These are phyloP conservation scores for Listrodromus nycthemerus DNA, from an alignment of 2,888 invertebrate species.

Conservation along the genomic window DNA sequence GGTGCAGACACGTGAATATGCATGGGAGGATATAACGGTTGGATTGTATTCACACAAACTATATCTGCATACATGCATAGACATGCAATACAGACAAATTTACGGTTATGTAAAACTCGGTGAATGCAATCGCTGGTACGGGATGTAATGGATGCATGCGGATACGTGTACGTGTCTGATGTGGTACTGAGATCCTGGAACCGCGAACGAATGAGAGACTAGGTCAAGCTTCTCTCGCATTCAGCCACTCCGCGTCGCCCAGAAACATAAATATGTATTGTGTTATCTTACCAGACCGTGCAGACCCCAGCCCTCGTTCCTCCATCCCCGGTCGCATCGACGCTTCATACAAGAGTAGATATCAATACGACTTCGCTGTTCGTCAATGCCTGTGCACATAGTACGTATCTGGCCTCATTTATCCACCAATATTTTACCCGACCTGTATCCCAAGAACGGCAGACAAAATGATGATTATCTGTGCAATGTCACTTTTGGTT, in stretches of 20 bases:
- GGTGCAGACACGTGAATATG: conserved; percentile 61
- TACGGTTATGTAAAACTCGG: conserved; percentile 61
- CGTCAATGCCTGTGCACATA: not conserved
- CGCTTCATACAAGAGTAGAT: conserved; percentile 41
- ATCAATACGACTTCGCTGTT: conserved; percentile 15
- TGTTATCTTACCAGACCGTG: conserved; percentile 35
- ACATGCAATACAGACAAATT: conserved; percentile 39
- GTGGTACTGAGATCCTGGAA: conserved; percentile 47
- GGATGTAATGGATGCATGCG: conserved; percentile 63
- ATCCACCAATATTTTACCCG: not conserved
- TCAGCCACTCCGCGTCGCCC: conserved; percentile 47
- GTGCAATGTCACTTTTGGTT: not conserved
- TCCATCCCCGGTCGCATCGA: conserved; percentile 26
- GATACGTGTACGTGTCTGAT: conserved; percentile 44
- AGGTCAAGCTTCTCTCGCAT: conserved; percentile 62
- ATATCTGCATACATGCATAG: conserved; percentile 22
- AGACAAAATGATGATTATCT: not conserved
- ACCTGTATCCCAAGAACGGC: not conserved
- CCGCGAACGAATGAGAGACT: conserved; percentile 54
- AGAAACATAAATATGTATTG: conserved; percentile 70
- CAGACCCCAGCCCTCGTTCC: not conserved
- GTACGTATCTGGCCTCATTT: not conserved
- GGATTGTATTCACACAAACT: conserved; percentile 14
- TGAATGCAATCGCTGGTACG: conserved; percentile 39
- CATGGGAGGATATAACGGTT: conserved; percentile 43